Evolutionary conservation across 2,113 vertebrate species (phyloP).

Genomic region (Ascaphus truei): DNA sequence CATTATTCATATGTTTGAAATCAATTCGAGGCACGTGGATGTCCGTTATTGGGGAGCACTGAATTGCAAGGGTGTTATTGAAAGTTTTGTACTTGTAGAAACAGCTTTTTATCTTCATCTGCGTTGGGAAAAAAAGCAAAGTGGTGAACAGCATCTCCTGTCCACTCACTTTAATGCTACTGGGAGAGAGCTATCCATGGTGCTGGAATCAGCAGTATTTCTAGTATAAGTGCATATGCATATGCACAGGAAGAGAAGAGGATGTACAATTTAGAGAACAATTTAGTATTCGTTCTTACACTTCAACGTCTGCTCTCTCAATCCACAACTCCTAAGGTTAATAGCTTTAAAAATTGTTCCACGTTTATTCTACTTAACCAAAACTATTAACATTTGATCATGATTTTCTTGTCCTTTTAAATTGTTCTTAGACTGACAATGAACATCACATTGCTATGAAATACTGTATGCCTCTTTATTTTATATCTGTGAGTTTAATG

Average conservation of each 20-base stretch:
- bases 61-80: too few species aligned
- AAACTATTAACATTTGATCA: conserved; percentile 8
- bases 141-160: too few species aligned
- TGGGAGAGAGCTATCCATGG: neutral
- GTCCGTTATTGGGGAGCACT: too few species aligned
- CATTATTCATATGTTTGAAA: too few species aligned
- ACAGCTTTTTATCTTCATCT: too few species aligned
- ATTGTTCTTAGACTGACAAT: neutral
- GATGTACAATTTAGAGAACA: neutral
- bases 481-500: neutral
- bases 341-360: conserved; percentile 8
- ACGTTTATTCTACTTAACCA: neutral
- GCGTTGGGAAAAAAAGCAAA: too few species aligned
- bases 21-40: too few species aligned
- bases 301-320: neutral
- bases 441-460: too few species aligned
- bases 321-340: neutral
- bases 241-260: neutral
- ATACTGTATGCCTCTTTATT: neutral
- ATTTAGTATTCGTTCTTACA: neutral
- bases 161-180: too few species aligned
- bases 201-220: neutral
- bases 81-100: too few species aligned
- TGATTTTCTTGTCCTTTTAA: neutral
- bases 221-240: too few species aligned